Base-by-base conservation (phyloP, 2,113 vertebrate genomes). In the Phoxinus phoxinus region DNA sequence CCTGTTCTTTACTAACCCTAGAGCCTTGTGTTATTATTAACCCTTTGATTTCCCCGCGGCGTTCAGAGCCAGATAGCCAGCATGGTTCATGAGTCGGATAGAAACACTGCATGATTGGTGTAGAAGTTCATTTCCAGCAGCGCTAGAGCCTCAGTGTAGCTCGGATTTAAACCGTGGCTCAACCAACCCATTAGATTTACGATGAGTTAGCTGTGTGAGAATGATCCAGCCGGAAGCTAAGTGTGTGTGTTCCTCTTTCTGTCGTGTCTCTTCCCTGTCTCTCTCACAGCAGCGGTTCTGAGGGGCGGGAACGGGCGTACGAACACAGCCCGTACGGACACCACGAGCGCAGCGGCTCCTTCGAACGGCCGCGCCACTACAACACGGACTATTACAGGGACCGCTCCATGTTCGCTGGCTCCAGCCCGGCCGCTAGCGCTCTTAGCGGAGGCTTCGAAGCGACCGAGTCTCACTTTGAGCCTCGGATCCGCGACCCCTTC, bases 251-350 rank as follows among this genome's bases (percentile, higher is more conserved):
- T 94, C 32, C 94, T 93, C 90, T 92, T 92, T 93, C 91, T 92
- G 91, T 93, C 92, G 91, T 41, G 23, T 87, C 44, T 88, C 75
- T 81, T 83, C 73, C 91, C 91, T 93, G 90, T 87, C 89, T 94
- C 87, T 84, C 81, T 91, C 73, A 84, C 97, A 99, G 97, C 96
- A 97, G 96, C 95, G 4, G 74, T 2, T 97, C 98, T 94, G 98
- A 99, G 94, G 97, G 96, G 94, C 96, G 98, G 94, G 98, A 99
- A 92, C 98, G 98, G 94, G 95, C 97, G 90, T 99, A 99, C 92
- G 98, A 99, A 93, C 97, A 98, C 96, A 99, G 96, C 97, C 97
- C 97, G 90, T 99, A 99, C 93, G 97, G 97, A 97, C 98, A 99
- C 95, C 97, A 99, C 91, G 98, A 99, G 88, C 96, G 98, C 91